A percentile compares a stretch with the other conserved stretches of the same genome.
phyloP scores from a whole-genome alignment of 1,140 invertebrate species.

The Dinothrombium tinctorium region DNA sequence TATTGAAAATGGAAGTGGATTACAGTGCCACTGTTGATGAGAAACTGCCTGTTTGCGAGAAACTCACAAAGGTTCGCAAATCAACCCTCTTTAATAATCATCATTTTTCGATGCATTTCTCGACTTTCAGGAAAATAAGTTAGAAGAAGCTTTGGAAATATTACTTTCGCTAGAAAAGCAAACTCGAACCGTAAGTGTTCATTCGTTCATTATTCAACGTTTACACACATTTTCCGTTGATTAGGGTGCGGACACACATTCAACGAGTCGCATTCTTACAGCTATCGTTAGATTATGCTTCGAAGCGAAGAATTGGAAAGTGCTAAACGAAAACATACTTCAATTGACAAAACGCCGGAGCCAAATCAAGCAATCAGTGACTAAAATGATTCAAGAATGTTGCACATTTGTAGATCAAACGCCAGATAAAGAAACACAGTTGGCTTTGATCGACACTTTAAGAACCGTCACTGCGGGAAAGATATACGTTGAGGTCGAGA shows the following conservation, averaged over 20 bases:
- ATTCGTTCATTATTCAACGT: not conserved
- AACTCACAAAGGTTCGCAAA: constrained; percentile 37
- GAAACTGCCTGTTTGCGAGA: constrained; percentile 74
- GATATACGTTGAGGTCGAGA: constrained; percentile 97
- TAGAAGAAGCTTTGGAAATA: constrained; percentile 77
- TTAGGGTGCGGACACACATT: constrained; percentile 75
- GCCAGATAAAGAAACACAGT: constrained; percentile 62
- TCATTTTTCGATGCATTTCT: constrained; percentile 6
- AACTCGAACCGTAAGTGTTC: constrained; percentile 53
- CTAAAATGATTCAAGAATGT: constrained; percentile 97
- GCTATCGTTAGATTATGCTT: constrained; percentile 82
- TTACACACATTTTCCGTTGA: not conserved
- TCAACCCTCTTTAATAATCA: constrained; percentile 1
- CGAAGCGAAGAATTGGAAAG: constrained; percentile 73
- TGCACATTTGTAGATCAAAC: constrained; percentile 82
- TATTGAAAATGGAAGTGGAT: constrained; percentile 82
- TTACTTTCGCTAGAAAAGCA: constrained; percentile 82
- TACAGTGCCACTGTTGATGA: constrained; percentile 76
- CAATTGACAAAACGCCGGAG: constrained; percentile 75
- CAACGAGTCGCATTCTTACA: constrained; percentile 75
- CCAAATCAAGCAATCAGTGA: constrained; percentile 81
- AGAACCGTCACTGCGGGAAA: constrained; percentile 90
- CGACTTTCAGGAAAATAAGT: constrained; percentile 39
- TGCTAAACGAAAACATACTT: constrained; percentile 81
- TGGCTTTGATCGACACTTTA: constrained; percentile 87